phyloP scores from a whole-genome alignment of 1,140 invertebrate genomes.

The Globodera rostochiensis region DNA sequence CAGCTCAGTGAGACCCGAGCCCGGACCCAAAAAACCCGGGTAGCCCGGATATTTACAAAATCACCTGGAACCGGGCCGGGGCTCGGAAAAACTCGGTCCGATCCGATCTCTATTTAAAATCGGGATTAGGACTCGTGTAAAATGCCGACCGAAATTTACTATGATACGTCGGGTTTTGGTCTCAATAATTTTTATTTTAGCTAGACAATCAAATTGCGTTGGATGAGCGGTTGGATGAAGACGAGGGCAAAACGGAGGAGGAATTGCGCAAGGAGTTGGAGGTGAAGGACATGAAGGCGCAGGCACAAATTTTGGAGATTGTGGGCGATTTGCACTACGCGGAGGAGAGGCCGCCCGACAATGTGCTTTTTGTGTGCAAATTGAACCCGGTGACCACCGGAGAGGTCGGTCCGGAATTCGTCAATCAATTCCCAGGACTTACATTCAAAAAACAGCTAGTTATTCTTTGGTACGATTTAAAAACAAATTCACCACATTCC shows the following conservation, averaged over 20 bases:
- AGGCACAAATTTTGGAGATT: constrained; percentile 96
- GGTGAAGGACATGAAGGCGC: constrained; percentile 88
- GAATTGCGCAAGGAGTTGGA: constrained; percentile 86
- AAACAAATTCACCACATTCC: constrained; percentile 15
- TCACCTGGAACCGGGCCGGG: constrained; percentile 15
- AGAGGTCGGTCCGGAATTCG: constrained; percentile 74
- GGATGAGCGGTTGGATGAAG: constrained; percentile 92
- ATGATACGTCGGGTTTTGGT: too few species aligned
- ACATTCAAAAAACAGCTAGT: too few species aligned
- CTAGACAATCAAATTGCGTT: constrained; percentile 83
- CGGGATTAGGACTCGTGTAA: too few species aligned
- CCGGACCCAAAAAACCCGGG: too few species aligned
- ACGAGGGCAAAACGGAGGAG: constrained; percentile 77
- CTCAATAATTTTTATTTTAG: constrained; percentile 34
- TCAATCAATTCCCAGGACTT: not conserved
- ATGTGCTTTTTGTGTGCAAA: constrained; percentile 99
- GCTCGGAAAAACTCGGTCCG: not conserved
- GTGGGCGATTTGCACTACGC: constrained; percentile 95
- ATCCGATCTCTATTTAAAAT: not conserved
- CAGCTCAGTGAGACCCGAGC: too few species aligned
- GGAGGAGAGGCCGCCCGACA: constrained; percentile 95
- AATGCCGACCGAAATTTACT: too few species aligned
- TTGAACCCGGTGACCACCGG: constrained; percentile 98
- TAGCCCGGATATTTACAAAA: too few species aligned
- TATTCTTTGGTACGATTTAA: too few species aligned